Evolutionary conservation across 2,113 vertebrate genomes (phyloP).

Genomic region (Myiagra hebetior): DNA sequence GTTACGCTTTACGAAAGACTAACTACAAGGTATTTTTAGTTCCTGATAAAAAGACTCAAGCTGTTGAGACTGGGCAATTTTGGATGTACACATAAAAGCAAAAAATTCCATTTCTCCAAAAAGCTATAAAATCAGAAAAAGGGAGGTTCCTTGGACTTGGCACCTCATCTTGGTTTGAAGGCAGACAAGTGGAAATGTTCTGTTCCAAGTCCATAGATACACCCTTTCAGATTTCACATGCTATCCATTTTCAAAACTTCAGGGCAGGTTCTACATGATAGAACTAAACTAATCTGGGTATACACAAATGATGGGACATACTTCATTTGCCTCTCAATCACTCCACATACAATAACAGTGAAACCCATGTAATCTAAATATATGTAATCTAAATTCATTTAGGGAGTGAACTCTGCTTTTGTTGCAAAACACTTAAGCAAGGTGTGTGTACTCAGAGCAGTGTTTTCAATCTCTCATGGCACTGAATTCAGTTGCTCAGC

Average conservation of each 20-base stretch:
- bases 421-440: not conserved
- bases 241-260: not conserved
- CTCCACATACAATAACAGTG: not conserved
- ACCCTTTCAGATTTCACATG: not conserved
- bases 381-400: not conserved
- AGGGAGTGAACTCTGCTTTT: not conserved
- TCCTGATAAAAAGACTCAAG: not conserved
- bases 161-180: not conserved
- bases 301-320: not conserved
- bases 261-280: not conserved
- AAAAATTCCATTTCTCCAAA: not conserved
- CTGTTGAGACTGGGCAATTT: not conserved
- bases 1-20: not conserved
- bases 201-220: not conserved
- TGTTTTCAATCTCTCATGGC: fast-evolving
- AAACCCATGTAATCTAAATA: not conserved
- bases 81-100: not conserved
- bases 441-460: not conserved
- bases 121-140: not conserved
- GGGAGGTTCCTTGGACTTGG: not conserved
- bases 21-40: not conserved
- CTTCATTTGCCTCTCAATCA: not conserved
- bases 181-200: not conserved
- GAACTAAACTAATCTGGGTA: not conserved
- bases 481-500: not conserved